A percentile compares a stretch with the other conserved stretches of the same genome.
Conservation (phyloP, 2,113 vertebrate species). For the Orycteropus afer region DNA sequence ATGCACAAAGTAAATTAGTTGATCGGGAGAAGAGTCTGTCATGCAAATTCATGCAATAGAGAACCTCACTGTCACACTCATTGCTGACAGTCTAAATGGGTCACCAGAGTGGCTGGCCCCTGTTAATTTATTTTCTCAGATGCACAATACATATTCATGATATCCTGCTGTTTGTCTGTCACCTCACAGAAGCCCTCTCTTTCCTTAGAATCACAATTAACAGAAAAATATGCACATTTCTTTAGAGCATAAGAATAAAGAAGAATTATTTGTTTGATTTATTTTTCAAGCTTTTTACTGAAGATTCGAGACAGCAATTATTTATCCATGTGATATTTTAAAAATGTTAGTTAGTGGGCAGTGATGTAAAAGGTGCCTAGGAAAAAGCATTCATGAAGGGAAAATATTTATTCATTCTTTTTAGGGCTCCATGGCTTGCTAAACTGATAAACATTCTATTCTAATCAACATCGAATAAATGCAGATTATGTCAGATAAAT, state of each 20-base stretch:
- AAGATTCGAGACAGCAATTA: conserved; percentile 70
- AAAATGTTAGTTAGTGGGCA: not conserved
- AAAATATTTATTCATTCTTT: not conserved
- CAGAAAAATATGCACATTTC: conserved; percentile 85
- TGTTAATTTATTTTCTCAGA: conserved; percentile 98
- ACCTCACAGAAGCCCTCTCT: conserved; percentile 88
- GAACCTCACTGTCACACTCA: conserved; percentile 92
- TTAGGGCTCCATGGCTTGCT: not conserved
- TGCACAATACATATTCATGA: conserved; percentile 96
- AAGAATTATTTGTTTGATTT: conserved; percentile 72
- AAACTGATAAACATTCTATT: not conserved
- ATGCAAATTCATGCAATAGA: conserved; percentile 89
- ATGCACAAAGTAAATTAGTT: conserved; percentile 89
- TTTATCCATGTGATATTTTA: conserved; percentile 21
- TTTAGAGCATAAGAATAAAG: conserved; percentile 56
- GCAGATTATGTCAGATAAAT: not conserved
- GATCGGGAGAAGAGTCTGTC: conserved; percentile 85
- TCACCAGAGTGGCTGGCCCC: conserved; percentile 94
- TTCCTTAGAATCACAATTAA: conserved; percentile 86
- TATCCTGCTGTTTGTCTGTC: conserved; percentile 98
- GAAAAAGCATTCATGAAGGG: not conserved
- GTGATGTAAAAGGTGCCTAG: not conserved
- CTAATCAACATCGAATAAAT: not conserved
- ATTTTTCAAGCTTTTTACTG: conserved; percentile 37
- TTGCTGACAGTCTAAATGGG: conserved; percentile 97